phyloP scores from a whole-genome alignment of 2,113 vertebrate species.

The Hippolais icterina region DNA sequence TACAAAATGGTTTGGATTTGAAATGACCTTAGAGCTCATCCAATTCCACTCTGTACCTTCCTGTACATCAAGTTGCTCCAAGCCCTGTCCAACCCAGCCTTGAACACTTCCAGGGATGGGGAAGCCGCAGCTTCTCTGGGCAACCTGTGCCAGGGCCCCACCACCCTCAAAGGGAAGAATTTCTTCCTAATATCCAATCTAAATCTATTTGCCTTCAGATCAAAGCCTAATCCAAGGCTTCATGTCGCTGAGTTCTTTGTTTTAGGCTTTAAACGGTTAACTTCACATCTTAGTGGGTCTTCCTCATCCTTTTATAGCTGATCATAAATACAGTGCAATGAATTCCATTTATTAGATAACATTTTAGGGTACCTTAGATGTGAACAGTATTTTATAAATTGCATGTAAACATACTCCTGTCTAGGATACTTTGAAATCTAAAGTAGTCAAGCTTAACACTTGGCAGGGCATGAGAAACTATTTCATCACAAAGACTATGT shows the following conservation, averaged over 20 bases:
- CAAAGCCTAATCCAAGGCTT: not conserved
- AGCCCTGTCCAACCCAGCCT: not conserved
- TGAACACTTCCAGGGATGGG: not conserved
- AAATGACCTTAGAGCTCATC: not conserved
- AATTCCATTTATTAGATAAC: slow-evolving; percentile 1
- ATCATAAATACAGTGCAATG: not conserved
- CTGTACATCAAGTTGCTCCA: not conserved
- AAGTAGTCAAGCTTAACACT: not conserved
- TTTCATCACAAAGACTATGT: not conserved
- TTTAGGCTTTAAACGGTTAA: not conserved
- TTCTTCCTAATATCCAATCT: not conserved
- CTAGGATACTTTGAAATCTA: not conserved
- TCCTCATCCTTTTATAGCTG: not conserved
- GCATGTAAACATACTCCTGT: not conserved
- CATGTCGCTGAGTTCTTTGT: accelerated
- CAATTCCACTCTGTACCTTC: not conserved
- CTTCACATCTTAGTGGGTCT: not conserved
- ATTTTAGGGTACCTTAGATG: not conserved
- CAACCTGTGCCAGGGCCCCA: not conserved
- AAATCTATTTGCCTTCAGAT: not conserved
- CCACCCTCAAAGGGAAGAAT: not conserved
- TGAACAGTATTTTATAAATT: not conserved
- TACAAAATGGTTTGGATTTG: not conserved
- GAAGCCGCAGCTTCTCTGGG: not conserved
- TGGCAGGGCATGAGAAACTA: not conserved